Evolutionary conservation across 2,888 invertebrate genomes (phyloP).

Genomic region (Mayetiola destructor): DNA sequence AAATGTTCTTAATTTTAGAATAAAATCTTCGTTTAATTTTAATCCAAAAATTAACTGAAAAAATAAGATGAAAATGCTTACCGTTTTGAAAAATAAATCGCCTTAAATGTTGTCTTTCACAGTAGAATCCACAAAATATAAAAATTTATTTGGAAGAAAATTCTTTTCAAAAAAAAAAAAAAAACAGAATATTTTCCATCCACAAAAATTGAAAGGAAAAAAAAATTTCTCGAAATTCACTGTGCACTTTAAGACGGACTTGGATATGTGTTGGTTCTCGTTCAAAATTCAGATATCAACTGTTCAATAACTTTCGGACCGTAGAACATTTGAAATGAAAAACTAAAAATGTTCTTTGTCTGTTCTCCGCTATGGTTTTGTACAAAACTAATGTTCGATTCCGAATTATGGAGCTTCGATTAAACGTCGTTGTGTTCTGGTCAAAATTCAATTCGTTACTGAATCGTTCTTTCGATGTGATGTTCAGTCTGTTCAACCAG

Average conservation of each 20-base stretch:
- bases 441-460: background rate
- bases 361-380: background rate
- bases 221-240: background rate
- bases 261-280: background rate
- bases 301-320: too few species aligned
- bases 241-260: constrained; percentile 1
- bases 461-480: too few species aligned
- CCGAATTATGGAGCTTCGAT: background rate
- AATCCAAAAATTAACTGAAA: too few species aligned
- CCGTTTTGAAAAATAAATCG: too few species aligned
- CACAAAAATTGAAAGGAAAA: background rate
- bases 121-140: too few species aligned
- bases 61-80: too few species aligned
- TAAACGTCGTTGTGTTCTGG: background rate
- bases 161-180: background rate
- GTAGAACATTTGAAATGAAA: constrained; percentile 5
- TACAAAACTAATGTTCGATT: too few species aligned
- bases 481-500: background rate
- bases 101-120: too few species aligned
- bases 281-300: background rate
- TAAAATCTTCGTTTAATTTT: too few species aligned
- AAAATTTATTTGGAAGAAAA: background rate
- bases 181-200: background rate
- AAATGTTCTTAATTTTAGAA: too few species aligned
- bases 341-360: background rate